A percentile compares a stretch with the other conserved stretches of the same genome.
These are phyloP conservation scores for Orius insidiosus DNA, from an alignment of 1,140 invertebrate species.

Conservation along the genomic window DNA sequence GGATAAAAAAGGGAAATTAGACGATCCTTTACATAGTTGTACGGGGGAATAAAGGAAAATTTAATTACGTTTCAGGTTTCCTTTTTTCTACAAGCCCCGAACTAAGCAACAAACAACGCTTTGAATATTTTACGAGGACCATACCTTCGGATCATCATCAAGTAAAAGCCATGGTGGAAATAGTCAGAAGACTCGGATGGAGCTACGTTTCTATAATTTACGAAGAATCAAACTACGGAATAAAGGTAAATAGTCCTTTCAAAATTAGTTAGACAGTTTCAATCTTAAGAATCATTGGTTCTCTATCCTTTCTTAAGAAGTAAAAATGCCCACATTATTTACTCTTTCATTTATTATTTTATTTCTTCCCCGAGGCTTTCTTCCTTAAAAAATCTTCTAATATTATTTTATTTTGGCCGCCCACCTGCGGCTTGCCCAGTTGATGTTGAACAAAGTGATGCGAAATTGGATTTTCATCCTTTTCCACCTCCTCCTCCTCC, in stretches of 20 bases:
- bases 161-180: conserved; percentile 87
- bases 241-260: conserved; percentile 53
- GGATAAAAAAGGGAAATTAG: conserved; percentile 1
- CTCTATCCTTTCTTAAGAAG: too few species aligned
- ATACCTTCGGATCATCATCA: conserved; percentile 91
- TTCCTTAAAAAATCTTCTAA: too few species aligned
- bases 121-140: conserved; percentile 85
- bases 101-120: conserved; percentile 83
- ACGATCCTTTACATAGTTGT: not conserved
- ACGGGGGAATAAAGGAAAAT: not conserved
- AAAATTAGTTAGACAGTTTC: too few species aligned
- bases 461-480: too few species aligned
- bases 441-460: too few species aligned
- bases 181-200: conserved; percentile 71
- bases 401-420: too few species aligned
- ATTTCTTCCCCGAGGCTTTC: too few species aligned
- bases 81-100: conserved; percentile 91
- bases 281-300: too few species aligned
- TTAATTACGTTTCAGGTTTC: conserved; percentile 55
- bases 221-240: conserved; percentile 91
- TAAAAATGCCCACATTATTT: too few species aligned
- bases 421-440: not conserved
- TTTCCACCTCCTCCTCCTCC: too few species aligned
- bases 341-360: too few species aligned
- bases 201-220: conserved; percentile 91